Percentiles rank a stretch among this genome's conserved stretches.
Conservation (phyloP, 2,888 invertebrate genomes). For the Eilema caniola region DNA sequence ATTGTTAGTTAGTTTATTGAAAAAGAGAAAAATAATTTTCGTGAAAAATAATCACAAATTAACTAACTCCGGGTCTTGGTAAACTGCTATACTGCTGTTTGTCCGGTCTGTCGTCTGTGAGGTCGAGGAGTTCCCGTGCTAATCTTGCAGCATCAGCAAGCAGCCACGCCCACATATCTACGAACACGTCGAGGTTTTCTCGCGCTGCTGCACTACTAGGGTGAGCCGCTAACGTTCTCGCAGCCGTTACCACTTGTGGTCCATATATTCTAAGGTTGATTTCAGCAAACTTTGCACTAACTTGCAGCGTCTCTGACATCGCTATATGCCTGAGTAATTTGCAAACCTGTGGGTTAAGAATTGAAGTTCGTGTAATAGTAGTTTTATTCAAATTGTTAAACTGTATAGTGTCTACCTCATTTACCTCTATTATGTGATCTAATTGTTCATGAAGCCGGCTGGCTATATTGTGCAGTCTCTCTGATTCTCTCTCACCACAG, state of each 20-base stretch:
- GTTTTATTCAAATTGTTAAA: not conserved
- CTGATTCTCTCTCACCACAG: constrained; percentile 90
- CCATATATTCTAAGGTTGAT: constrained; percentile 98
- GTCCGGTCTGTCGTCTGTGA: constrained; percentile 88
- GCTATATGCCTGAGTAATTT: constrained; percentile 98
- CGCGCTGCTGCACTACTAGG: constrained; percentile 98
- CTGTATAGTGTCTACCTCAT: constrained; percentile 27
- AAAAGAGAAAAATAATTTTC: not conserved
- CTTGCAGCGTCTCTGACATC: constrained; percentile 96
- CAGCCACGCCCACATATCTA: constrained; percentile 98
- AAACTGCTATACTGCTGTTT: constrained; percentile 94
- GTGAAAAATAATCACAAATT: not conserved
- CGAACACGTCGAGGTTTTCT: constrained; percentile 98
- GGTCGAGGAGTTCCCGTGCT: constrained; percentile 95
- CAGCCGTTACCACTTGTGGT: constrained; percentile 97
- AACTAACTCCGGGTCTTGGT: constrained; percentile 96
- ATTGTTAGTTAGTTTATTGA: not conserved
- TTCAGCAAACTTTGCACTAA: constrained; percentile 98
- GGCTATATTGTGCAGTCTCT: constrained; percentile 96
- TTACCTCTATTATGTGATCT: constrained; percentile 98
- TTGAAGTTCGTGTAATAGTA: not conserved
- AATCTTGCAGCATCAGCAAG: constrained; percentile 96
- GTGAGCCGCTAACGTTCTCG: constrained; percentile 96
- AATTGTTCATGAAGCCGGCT: constrained; percentile 98
- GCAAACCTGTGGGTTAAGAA: constrained; percentile 90